Base-by-base conservation (phyloP, 2,797 vertebrate species). In the Macroramphosus scolopax region DNA sequence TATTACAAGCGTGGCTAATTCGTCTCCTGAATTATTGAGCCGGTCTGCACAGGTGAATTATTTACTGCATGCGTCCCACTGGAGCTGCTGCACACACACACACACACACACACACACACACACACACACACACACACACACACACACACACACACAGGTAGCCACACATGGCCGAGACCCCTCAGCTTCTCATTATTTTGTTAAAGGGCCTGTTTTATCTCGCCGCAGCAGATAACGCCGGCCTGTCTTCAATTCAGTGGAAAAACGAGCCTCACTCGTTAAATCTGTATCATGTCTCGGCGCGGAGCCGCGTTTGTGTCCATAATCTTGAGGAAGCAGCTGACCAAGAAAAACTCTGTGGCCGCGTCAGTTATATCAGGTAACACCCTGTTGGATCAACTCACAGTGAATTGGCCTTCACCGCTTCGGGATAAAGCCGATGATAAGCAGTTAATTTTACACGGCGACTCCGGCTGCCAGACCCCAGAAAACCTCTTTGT, bases 11-110 rank as follows among this genome's bases (percentile, higher is more conserved):
- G n/a, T 44, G 14, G 63, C 74, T 81, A 78, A 85, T 81, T 74
- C 67, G 58, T 44, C 33, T 2, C 5, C 43, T 89, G 6, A 82
- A 87, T 87, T 79, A 86, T 89, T 89, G 44, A 89, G 42, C 25
- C n/a, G 28, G 43, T 67, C 62, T 55, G 69, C 38, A 45, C 43
- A 64, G 43, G 72, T 88, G 51, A 88, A 87, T 89, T 82, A 89
- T 89, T 87, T 67, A 90, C 65, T 12, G 32, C 54, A 37, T 26
- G 12, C 36, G 47, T 65, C 36, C 41, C 29, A 36, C 49, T 35
- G 49, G 51, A 51, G 65, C 54, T 22, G 17, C 48, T 37, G 51
- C 51, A 51, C 18, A 47, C 34, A 51, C 17, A 38, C 17, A 38
- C 10, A 14, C 8, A 17, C n/a, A n/a, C n/a, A n/a, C n/a, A n/a